Percentiles rank a stretch among this genome's conserved stretches.
Evolutionary conservation across 2,113 vertebrate genomes (phyloP).

Genomic region (Lontra canadensis): DNA sequence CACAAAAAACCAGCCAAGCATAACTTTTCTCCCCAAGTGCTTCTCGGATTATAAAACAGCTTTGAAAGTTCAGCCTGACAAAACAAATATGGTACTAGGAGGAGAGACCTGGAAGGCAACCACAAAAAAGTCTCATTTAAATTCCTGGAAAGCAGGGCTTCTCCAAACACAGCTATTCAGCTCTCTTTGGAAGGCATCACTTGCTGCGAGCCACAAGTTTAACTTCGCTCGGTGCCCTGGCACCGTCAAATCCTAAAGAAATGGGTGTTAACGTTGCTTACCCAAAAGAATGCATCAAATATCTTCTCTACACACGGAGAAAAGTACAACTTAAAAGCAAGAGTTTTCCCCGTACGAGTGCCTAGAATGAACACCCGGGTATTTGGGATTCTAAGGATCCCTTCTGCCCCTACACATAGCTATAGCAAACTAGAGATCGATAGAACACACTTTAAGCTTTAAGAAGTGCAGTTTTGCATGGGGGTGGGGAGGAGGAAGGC

Average conservation of each 20-base stretch:
- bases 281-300: neutral
- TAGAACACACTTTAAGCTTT: neutral
- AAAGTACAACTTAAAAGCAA: neutral
- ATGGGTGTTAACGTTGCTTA: neutral
- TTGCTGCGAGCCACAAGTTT: conserved; percentile 26
- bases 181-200: conserved; percentile 54
- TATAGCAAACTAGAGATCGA: neutral
- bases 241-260: neutral
- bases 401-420: neutral
- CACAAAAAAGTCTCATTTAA: conserved; percentile 79
- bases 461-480: neutral
- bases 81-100: conserved; percentile 69
- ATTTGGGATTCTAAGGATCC: neutral
- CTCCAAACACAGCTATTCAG: conserved; percentile 73
- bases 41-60: conserved; percentile 50
- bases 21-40: conserved; percentile 17
- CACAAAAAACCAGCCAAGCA: conserved; percentile 40
- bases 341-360: neutral
- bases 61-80: conserved; percentile 67
- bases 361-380: conserved; percentile 4
- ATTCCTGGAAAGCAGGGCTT: conserved; percentile 85
- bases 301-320: neutral
- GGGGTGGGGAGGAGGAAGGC: neutral
- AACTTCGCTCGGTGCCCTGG: neutral
- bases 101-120: conserved; percentile 71